phyloP scores from a whole-genome alignment of 2,888 invertebrate species.

The Beris chalybata region DNA sequence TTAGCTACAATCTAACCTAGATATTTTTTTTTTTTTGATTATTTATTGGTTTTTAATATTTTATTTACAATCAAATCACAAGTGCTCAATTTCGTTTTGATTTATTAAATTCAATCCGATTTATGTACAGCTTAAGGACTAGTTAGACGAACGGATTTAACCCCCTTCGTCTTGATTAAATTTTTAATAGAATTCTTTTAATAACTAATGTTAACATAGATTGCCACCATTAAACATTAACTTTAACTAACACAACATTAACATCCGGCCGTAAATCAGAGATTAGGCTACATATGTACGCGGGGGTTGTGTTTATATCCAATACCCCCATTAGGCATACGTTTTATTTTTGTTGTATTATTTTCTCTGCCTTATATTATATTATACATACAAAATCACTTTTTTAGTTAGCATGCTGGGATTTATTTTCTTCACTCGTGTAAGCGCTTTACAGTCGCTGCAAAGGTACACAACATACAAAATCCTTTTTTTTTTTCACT shows the following conservation, averaged over 20 bases:
- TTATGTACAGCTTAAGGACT: constrained; percentile 40
- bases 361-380: too few species aligned
- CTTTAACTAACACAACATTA: constrained; percentile 27
- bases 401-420: too few species aligned
- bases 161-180: constrained; percentile 3
- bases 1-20: constrained; percentile 1
- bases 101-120: constrained; percentile 42
- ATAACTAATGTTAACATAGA: too few species aligned
- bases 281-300: constrained; percentile 25
- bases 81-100: constrained; percentile 43
- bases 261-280: constrained; percentile 28
- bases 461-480: too few species aligned
- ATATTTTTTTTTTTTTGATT: neutral
- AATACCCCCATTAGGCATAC: too few species aligned
- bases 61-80: constrained; percentile 47
- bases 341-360: too few species aligned
- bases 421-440: too few species aligned
- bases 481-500: too few species aligned
- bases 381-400: too few species aligned
- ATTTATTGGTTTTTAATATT: constrained; percentile 12
- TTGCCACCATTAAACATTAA: neutral
- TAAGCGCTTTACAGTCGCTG: too few species aligned
- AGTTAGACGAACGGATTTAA: constrained; percentile 2
- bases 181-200: too few species aligned
- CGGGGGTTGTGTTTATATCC: neutral